phyloP scores from a whole-genome alignment of 2,888 invertebrate genomes.

The Volucella zonaria region DNA sequence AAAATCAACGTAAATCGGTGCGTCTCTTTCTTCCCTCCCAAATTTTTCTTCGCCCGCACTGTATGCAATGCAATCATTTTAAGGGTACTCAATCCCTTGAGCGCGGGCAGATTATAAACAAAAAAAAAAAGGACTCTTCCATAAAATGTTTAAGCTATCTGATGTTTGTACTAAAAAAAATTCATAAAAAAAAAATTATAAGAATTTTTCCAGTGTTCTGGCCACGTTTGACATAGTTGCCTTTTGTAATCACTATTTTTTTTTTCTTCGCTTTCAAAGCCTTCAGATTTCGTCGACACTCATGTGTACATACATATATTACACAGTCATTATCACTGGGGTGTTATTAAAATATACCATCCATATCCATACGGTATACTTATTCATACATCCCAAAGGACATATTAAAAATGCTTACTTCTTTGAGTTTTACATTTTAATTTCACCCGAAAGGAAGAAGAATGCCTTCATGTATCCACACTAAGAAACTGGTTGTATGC shows the following conservation, averaged over 20 bases:
- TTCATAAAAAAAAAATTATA: constrained; percentile 38
- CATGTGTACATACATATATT: constrained; percentile 8
- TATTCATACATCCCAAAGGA: constrained; percentile 70
- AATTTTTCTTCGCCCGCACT: too few species aligned
- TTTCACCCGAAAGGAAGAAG: constrained; percentile 71
- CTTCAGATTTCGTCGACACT: constrained; percentile 44
- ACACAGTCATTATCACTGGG: constrained; percentile 71
- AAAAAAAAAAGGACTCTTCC: too few species aligned
- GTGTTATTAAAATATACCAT: constrained; percentile 69
- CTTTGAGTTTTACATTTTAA: constrained; percentile 74
- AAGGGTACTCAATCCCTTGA: too few species aligned
- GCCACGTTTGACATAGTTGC: constrained; percentile 65
- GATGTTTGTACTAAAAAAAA: neutral
- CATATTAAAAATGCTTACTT: constrained; percentile 73
- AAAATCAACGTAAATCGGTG: too few species aligned
- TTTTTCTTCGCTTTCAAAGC: constrained; percentile 54
- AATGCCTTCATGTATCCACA: constrained; percentile 19
- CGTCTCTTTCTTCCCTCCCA: too few species aligned
- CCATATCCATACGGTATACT: constrained; percentile 53
- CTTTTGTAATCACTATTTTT: constrained; percentile 47
- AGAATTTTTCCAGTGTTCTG: constrained; percentile 58
- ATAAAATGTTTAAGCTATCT: too few species aligned
- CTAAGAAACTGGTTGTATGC: constrained; percentile 54
- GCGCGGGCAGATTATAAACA: too few species aligned
- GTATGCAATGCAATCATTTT: too few species aligned